Evolutionary conservation across 2,888 invertebrate genomes (phyloP).

Genomic region (Loripinus fragilis): DNA sequence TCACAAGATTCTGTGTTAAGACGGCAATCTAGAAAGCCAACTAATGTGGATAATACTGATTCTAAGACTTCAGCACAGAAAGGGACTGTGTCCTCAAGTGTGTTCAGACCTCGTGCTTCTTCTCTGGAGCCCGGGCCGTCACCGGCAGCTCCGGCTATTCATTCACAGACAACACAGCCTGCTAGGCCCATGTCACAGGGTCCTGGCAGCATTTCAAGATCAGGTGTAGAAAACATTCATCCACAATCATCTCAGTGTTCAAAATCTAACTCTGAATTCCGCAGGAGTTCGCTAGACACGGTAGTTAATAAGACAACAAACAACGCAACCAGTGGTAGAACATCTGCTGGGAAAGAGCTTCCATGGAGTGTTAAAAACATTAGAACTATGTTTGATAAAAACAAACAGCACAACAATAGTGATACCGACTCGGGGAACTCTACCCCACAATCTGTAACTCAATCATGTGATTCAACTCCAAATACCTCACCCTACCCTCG

Average conservation of each 20-base stretch:
- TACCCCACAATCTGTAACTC: slow-evolving; percentile 19
- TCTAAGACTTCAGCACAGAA: neutral
- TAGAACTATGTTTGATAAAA: slow-evolving; percentile 65
- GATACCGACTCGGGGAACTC: slow-evolving; percentile 7
- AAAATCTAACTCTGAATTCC: slow-evolving; percentile 1
- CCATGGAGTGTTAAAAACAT: slow-evolving; percentile 77
- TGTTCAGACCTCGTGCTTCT: slow-evolving; percentile 53
- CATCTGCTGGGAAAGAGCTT: slow-evolving; percentile 54
- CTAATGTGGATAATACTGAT: neutral
- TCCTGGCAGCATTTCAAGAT: slow-evolving; percentile 39
- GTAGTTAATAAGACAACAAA: slow-evolving; percentile 27
- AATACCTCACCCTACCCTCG: slow-evolving; percentile 31
- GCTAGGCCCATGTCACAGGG: slow-evolving; percentile 27
- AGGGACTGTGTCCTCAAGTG: slow-evolving; percentile 21
- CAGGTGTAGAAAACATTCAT: slow-evolving; percentile 29
- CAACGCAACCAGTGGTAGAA: neutral
- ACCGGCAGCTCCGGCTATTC: slow-evolving; percentile 13
- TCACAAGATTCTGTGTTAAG: slow-evolving; percentile 21
- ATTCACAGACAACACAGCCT: slow-evolving; percentile 36
- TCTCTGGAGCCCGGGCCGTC: slow-evolving; percentile 44
- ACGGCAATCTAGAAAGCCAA: slow-evolving; percentile 4
- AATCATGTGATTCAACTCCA: slow-evolving; percentile 20
- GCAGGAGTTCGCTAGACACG: slow-evolving; percentile 33
- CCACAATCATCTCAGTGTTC: neutral
- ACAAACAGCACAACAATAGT: slow-evolving; percentile 25